Conservation (phyloP, 53 echinoderm and acorn worm genomes). For the Apostichopus leukothele region DNA sequence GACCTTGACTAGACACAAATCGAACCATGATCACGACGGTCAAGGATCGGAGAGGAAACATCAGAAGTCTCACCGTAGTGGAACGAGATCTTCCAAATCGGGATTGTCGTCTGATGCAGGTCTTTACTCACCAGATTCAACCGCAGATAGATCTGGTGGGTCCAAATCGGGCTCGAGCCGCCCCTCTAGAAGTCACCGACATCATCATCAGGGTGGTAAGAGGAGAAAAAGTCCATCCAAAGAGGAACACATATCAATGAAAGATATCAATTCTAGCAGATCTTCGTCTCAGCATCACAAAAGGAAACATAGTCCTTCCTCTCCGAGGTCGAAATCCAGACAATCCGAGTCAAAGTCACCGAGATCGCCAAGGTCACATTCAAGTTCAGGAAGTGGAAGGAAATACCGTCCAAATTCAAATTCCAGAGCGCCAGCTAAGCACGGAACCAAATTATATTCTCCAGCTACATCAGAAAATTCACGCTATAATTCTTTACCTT, state of each 20-base stretch:
- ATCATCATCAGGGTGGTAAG: not conserved
- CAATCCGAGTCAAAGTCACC: constrained; percentile 20
- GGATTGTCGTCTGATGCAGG: constrained; percentile 44
- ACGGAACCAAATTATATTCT: constrained; percentile 36
- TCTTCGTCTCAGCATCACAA: not conserved
- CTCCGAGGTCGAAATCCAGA: constrained; percentile 35
- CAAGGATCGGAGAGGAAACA: constrained; percentile 20
- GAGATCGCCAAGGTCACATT: constrained; percentile 11
- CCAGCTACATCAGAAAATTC: constrained; percentile 31
- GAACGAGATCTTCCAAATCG: constrained; percentile 35
- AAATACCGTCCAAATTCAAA: constrained; percentile 6
- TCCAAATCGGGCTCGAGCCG: constrained; percentile 30
- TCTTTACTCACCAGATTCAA: constrained; percentile 37
- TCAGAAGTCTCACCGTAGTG: constrained; percentile 39
- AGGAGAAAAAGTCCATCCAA: constrained; percentile 40
- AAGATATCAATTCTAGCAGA: constrained; percentile 14
- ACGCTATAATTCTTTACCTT: constrained; percentile 30
- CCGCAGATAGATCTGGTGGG: constrained; percentile 28
- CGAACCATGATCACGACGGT: constrained; percentile 9
- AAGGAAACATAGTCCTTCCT: constrained; percentile 44
- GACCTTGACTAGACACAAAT: not conserved
- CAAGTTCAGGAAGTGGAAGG: constrained; percentile 43
- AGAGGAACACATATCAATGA: constrained; percentile 35
- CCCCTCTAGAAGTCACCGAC: constrained; percentile 33
- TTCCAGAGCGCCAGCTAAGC: constrained; percentile 14